Evolutionary conservation across 23 tunicate genomes (phyloP).

Genomic region (Ciona savignyi): DNA sequence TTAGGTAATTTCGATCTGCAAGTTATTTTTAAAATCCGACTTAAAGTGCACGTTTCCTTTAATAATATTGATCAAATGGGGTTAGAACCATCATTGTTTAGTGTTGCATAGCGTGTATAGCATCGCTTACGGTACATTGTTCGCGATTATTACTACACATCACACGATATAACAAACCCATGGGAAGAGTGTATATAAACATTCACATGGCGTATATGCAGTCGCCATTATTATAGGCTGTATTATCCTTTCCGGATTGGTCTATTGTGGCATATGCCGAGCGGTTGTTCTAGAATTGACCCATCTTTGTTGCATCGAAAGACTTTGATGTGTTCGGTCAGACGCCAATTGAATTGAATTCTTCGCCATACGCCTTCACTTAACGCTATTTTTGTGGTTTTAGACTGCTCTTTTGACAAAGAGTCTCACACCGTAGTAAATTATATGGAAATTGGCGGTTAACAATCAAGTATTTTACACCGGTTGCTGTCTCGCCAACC

Average conservation of each 20-base stretch:
- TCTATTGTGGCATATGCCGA: neutral
- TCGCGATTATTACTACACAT: too few species aligned
- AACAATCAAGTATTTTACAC: neutral
- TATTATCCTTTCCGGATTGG: neutral
- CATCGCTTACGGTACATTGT: too few species aligned
- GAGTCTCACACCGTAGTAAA: neutral
- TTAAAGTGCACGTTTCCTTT: neutral
- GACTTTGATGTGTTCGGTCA: neutral
- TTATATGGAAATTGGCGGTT: neutral
- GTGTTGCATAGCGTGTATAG: too few species aligned
- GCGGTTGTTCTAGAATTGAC: neutral
- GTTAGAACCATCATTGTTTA: too few species aligned
- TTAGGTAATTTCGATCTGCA: too few species aligned
- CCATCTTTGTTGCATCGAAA: neutral
- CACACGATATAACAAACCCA: too few species aligned
- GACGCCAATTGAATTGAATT: neutral
- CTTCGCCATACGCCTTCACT: neutral
- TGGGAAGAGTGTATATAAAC: neutral
- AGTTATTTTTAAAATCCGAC: too few species aligned
- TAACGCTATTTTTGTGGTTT: neutral
- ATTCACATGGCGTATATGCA: neutral
- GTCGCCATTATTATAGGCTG: neutral
- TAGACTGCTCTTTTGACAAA: neutral
- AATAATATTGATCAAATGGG: neutral
- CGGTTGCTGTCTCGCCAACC: neutral